A percentile compares a stretch with the other conserved stretches of the same genome.
phyloP scores from a whole-genome alignment of 2,888 invertebrate genomes.

The Andrena fulva region DNA sequence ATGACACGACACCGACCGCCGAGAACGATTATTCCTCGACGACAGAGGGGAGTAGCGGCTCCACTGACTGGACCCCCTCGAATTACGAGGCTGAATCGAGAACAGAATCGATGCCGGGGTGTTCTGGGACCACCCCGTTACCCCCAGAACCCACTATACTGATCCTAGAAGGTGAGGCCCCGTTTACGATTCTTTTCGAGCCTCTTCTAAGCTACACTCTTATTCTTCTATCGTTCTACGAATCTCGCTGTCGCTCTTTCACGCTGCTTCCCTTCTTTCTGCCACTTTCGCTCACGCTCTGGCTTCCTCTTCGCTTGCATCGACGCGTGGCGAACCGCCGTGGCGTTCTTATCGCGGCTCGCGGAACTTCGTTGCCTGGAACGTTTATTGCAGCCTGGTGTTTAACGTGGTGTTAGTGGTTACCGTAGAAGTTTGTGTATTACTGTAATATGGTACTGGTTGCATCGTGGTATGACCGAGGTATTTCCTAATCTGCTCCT shows the following conservation, averaged over 20 bases:
- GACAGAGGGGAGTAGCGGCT: conserved; percentile 51
- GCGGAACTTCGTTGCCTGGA: conserved; percentile 28
- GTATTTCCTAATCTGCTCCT: conserved; percentile 26
- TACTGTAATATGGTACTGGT: conserved; percentile 17
- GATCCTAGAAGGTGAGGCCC: conserved; percentile 92
- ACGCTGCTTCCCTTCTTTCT: background rate
- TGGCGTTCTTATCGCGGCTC: conserved; percentile 22
- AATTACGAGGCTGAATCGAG: conserved; percentile 72
- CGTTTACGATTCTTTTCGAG: conserved; percentile 57
- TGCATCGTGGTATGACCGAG: conserved; percentile 33
- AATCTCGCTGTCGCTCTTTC: conserved; percentile 2
- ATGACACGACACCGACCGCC: conserved; percentile 56
- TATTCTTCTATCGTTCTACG: conserved; percentile 3
- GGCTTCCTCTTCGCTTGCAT: conserved; percentile 46
- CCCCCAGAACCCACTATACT: conserved; percentile 91
- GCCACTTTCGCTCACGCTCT: conserved; percentile 31
- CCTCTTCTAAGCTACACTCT: conserved; percentile 4
- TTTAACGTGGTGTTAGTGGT: conserved; percentile 46
- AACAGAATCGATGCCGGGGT: conserved; percentile 74
- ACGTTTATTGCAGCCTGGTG: conserved; percentile 26
- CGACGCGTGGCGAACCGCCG: conserved; percentile 15
- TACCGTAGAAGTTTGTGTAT: conserved; percentile 26
- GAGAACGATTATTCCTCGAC: conserved; percentile 56
- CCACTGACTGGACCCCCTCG: conserved; percentile 64
- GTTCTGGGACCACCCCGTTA: conserved; percentile 85